Base-by-base conservation (phyloP, 2,113 vertebrate species). In the Lamprologus sp. region DNA sequence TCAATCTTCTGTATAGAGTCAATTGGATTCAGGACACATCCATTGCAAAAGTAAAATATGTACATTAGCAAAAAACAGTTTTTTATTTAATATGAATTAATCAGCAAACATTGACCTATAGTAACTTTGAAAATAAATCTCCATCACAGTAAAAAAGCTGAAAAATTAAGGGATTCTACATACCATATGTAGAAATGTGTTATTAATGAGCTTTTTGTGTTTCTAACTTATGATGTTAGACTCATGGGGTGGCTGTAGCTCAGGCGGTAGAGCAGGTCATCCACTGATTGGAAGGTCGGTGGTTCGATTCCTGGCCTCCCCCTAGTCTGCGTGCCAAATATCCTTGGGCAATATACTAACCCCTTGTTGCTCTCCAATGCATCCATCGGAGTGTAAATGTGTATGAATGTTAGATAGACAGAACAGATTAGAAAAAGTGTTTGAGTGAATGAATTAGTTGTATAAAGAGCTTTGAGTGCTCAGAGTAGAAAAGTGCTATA, bases 91-190 rank as follows among this genome's bases (percentile, higher is more conserved):
- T 65, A 37, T n/a, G 31, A n/a, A 37, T 65, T 65, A 65, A n/a
- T 65, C 31, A 12, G 60, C 10, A 0, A 65, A 0, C 31, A 65
- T 3, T 37, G 31, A 65, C 33, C 31, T 37, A 37, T 65, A 65
- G 0, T n/a, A 35, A 35, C 31, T 35, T 63, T 7, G 58, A 63
- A 37, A 65, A 65, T 65, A 65, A n/a, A 65, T 37, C 60, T 65
- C 33, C 10, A 13, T 1, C 33, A 65, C 10, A 65, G 19, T 65
- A 65, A 0, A 65, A 65, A 65, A 65, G 60, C 15, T 63, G 15
- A 33, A 11, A 31, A 63, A 33, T 0, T 33, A 33, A 19, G 0
- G 28, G 58, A 33, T 19, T 35, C 60, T n/a, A 11, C 10, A 65
- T 2, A 1, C 4, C 10, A 65, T 6, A 21, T 4, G 3, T 13